Percentiles rank a stretch among this genome's conserved stretches.
These are phyloP conservation scores for Lagopus muta DNA, from an alignment of 2,113 vertebrate species.

Conservation along the genomic window DNA sequence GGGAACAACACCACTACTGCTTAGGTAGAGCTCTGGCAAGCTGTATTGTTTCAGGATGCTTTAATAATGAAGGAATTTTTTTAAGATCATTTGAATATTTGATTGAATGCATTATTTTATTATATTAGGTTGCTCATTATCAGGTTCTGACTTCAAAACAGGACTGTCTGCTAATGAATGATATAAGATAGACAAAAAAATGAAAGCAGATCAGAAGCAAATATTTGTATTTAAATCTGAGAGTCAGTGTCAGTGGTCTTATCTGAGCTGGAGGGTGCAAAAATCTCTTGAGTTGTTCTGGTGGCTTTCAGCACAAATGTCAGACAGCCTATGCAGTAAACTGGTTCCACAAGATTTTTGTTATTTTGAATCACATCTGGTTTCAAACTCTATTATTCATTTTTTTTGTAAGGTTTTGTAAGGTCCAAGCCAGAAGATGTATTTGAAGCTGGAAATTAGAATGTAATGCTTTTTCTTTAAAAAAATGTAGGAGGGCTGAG, in stretches of 20 bases:
- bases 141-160: not conserved
- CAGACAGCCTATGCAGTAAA: not conserved
- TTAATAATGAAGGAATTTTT: not conserved
- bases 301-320: not conserved
- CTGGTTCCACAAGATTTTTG: not conserved
- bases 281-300: not conserved
- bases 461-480: not conserved
- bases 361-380: not conserved
- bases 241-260: not conserved
- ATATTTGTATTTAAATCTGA: not conserved
- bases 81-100: not conserved
- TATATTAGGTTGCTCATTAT: not conserved
- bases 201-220: not conserved
- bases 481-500: not conserved
- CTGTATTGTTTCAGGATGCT: not conserved
- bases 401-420: not conserved
- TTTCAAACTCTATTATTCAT: not conserved
- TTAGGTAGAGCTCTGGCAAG: not conserved
- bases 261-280: not conserved
- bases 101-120: not conserved
- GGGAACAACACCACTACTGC: not conserved
- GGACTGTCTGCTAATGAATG: not conserved
- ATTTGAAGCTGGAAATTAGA: not conserved
- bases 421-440: not conserved
- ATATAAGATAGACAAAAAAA: not conserved